Evolutionary conservation across 2,797 vertebrate genomes (phyloP).

Genomic region (Netta rufina): DNA sequence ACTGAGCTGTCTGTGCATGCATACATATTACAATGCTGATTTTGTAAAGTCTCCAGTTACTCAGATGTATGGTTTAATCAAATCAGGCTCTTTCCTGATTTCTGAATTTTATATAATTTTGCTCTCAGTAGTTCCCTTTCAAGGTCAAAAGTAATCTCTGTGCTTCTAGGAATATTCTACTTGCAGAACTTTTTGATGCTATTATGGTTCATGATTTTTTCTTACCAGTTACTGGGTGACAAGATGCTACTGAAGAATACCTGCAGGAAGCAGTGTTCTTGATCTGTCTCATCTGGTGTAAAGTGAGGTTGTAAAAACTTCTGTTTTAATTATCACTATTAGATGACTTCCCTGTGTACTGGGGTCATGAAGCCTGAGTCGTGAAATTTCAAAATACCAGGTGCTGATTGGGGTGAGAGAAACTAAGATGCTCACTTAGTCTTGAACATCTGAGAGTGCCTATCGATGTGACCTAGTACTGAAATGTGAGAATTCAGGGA

Average conservation of each 20-base stretch:
- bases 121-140: not conserved
- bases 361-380: not conserved
- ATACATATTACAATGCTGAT: not conserved
- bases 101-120: slow-evolving; percentile 4
- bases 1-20: not conserved
- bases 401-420: not conserved
- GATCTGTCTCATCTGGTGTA: not conserved
- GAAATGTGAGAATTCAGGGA: not conserved
- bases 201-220: not conserved
- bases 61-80: slow-evolving; percentile 8
- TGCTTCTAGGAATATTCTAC: slow-evolving; percentile 5
- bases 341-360: not conserved
- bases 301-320: not conserved
- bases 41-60: not conserved
- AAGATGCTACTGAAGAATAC: not conserved
- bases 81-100: not conserved
- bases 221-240: not conserved
- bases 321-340: not conserved
- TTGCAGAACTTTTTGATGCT: not conserved
- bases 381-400: not conserved
- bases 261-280: not conserved
- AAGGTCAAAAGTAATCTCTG: slow-evolving; percentile 43
- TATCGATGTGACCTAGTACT: not conserved
- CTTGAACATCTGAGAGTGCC: not conserved
- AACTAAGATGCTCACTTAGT: not conserved